Base-by-base conservation (phyloP, 2,113 vertebrate species). In the Rhinichthys klamathensis region DNA sequence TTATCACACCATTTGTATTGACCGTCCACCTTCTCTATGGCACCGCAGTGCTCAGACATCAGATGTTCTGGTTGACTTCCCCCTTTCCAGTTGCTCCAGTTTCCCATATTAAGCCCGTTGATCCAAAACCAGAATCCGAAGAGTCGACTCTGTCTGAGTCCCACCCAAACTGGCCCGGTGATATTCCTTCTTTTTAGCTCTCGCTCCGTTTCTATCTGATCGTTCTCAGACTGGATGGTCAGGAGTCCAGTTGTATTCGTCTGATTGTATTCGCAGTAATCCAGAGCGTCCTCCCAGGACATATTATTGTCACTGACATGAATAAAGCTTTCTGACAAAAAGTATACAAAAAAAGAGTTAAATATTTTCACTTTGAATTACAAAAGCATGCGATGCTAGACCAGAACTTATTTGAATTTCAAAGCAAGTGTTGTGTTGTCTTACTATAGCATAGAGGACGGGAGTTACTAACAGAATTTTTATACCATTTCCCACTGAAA, bases 91-190 rank as follows among this genome's bases (percentile, higher is more conserved):
- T 93, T 87, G 23, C 0, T 56, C 41, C 56, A 82, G 4, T 9
- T 4, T 51, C 0, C 4, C 85, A 92, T 82, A 6, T 4, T 3
- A 0, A 12, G 65, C 69, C 93, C 86, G 9, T 60, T 88, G 18
- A 54, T 1, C 92, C 93, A 94, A 35, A 93, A 85, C 93, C 93
- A 94, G 89, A 93, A 92, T 18, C 92, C 92, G 46, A 93, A 90
- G 1, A 93, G 23, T 2, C n/a, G 65, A 69, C 89, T 93, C 90
- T 93, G 93, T 83, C 83, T 88, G 78, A 93, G 86, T 27, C 91
- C 92, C 9, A 93, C 80, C 94, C 92, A 94, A 76, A 92, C 73
- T 0, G 38, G 74, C 8, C 73, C 85, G 7, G 82, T 23, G 16
- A 84, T 5, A 0, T 0, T 0, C 5, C 5, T 1, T 4, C 1